Evolutionary conservation across 1,140 invertebrate genomes (phyloP), one percentile per base, ranked within the genome.

Genomic region (Philotrypesis tridentata): DNA sequence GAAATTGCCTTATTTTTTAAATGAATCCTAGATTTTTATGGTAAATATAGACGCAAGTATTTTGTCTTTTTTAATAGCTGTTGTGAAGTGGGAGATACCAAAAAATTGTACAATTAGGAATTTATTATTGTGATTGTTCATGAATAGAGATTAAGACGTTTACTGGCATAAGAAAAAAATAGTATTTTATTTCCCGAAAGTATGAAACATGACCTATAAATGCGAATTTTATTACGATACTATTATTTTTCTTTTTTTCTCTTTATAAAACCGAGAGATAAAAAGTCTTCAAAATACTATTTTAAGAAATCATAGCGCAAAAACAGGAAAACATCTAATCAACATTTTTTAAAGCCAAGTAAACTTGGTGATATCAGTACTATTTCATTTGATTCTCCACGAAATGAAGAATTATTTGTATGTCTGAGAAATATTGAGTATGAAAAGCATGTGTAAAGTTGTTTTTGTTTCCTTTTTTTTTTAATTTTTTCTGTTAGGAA

Each of bases 401-500:
- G 25, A 76, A 65, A 17, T 33, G 43, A 43, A 81, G 40, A 81
- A 61, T 17, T 25, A 61, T 40, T 76, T 68, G 63, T 70, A 76
- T 76, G 73, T 3, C 29, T 71, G 68, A 76, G 61, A 76, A 12
- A 40, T 80, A 80, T 71, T n/a, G 4, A 33, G 17, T 29, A 55
- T 73, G 17, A 70, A 27, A 81, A 25, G 23, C 29, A 55, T 76
- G 43, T 43, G 23, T 33, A 72, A 37, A 74, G 37, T 81, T 80
- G 40, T 74, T 81, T 81, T 81, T 81, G 43, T 81, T 81, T 76
- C 29, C 67, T 80, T 80, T 76, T 81, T 81, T 76, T 68, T 67
- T 81, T 21, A 68, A 60, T 60, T 33, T n/a, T 74, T 74, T 74
- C 21, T 43, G 33, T n/a, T 71, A 65, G 27, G 37, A 43, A 63